These are phyloP conservation scores for Drymonia ruficornis DNA, from an alignment of 2,888 invertebrate species.

Conservation along the genomic window DNA sequence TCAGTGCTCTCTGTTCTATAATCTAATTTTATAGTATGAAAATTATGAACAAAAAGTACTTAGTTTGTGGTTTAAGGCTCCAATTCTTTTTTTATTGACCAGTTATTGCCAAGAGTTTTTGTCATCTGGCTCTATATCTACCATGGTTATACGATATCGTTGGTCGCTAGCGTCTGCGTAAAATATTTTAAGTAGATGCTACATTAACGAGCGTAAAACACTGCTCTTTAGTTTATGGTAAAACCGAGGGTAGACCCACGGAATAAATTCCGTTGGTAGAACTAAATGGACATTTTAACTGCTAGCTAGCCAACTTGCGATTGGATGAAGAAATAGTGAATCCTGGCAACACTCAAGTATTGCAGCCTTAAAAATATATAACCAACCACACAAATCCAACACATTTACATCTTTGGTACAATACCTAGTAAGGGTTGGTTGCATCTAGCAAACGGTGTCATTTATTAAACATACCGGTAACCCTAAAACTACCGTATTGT, in stretches of 20 bases:
- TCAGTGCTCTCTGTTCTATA: constrained; percentile 20
- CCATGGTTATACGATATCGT: too few relatives aligned
- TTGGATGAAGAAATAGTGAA: too few relatives aligned
- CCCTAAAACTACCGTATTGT: constrained; percentile 52
- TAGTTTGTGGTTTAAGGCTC: constrained; percentile 24
- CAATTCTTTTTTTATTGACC: constrained; percentile 24
- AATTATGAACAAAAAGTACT: constrained; percentile 31
- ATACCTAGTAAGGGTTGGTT: constrained; percentile 78
- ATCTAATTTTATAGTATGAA: constrained; percentile 15
- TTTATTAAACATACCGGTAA: constrained; percentile 27
- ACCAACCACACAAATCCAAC: constrained; percentile 65
- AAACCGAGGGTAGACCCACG: too few relatives aligned
- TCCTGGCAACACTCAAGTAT: constrained; percentile 22
- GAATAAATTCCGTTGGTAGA: too few relatives aligned
- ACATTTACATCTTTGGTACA: constrained; percentile 83
- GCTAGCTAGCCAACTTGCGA: too few relatives aligned
- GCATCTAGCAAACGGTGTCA: constrained; percentile 31
- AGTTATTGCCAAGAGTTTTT: neutral
- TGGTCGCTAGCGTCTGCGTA: too few relatives aligned
- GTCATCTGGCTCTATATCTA: too few relatives aligned
- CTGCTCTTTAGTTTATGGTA: too few relatives aligned
- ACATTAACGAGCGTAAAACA: too few relatives aligned
- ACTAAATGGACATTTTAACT: too few relatives aligned
- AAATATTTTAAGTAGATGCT: too few relatives aligned
- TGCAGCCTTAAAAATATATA: constrained; percentile 44